Conservation (phyloP, 2,113 vertebrate genomes). For the Brachyhypopomus gauderio region DNA sequence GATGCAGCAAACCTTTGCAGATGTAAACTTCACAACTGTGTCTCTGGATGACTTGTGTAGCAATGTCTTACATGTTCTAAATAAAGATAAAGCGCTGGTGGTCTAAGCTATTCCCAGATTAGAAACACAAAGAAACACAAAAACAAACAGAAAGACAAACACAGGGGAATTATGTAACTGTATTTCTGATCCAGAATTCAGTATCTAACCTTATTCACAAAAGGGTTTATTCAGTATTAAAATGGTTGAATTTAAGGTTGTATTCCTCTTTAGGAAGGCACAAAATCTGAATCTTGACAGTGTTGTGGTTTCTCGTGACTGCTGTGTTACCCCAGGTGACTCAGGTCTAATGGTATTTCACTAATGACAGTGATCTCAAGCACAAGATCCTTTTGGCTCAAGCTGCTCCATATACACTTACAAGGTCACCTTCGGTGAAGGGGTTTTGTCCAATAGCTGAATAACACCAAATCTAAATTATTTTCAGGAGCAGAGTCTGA, state of each 20-base stretch:
- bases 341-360: neutral
- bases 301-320: neutral
- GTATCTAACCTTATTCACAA: neutral
- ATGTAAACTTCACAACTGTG: slow-evolving; percentile 63
- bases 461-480: neutral
- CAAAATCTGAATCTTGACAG: neutral
- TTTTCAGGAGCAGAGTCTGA: neutral
- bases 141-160: neutral
- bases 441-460: neutral
- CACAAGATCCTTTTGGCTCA: neutral
- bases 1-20: slow-evolving; percentile 74
- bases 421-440: slow-evolving; percentile 22
- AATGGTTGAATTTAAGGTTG: neutral
- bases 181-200: no score
- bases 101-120: slow-evolving; percentile 3
- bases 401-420: neutral
- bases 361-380: neutral
- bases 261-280: neutral
- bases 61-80: slow-evolving; percentile 49
- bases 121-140: neutral
- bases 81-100: slow-evolving; percentile 11
- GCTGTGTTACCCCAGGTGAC: neutral
- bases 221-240: neutral
- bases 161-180: no score
- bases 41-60: slow-evolving; percentile 61